These are phyloP conservation scores for Argyrosomus japonicus DNA, from an alignment of 2,113 vertebrate genomes.

Conservation along the genomic window DNA sequence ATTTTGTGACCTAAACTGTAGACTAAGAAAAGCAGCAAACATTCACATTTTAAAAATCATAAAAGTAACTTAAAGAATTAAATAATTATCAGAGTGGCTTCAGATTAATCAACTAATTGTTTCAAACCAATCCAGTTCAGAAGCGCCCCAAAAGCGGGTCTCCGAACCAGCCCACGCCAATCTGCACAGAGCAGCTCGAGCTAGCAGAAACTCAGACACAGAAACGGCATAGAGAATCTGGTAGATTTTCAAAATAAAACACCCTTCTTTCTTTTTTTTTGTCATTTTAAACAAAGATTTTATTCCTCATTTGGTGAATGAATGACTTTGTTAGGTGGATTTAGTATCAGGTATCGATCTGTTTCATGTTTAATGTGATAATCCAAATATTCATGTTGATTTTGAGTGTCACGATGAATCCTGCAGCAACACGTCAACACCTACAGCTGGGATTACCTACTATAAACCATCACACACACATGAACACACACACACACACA, in stretches of 20 bases:
- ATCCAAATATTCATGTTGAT: slow-evolving; percentile 9
- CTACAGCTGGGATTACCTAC: slow-evolving; percentile 41
- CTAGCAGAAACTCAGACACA: too few species aligned
- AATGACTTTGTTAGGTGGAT: neutral
- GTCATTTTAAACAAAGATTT: too few species aligned
- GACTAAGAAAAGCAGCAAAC: neutral
- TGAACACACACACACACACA: slow-evolving; percentile 30
- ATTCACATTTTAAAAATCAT: neutral
- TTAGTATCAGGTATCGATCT: neutral
- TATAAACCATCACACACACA: slow-evolving; percentile 43
- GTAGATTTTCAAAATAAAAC: too few species aligned
- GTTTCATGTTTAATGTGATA: neutral
- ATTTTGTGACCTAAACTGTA: neutral
- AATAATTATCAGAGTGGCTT: too few species aligned
- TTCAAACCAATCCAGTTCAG: too few species aligned
- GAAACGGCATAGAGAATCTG: too few species aligned
- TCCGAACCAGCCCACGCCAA: too few species aligned
- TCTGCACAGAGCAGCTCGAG: too few species aligned
- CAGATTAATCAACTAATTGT: too few species aligned
- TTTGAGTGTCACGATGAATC: slow-evolving; percentile 10
- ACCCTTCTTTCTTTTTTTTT: neutral
- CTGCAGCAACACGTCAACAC: slow-evolving; percentile 38
- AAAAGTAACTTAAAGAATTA: too few species aligned
- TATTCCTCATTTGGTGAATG: neutral
- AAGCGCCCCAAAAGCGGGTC: too few species aligned